phyloP scores from a whole-genome alignment of 1,140 invertebrate species.

The Brachionus rubens region DNA sequence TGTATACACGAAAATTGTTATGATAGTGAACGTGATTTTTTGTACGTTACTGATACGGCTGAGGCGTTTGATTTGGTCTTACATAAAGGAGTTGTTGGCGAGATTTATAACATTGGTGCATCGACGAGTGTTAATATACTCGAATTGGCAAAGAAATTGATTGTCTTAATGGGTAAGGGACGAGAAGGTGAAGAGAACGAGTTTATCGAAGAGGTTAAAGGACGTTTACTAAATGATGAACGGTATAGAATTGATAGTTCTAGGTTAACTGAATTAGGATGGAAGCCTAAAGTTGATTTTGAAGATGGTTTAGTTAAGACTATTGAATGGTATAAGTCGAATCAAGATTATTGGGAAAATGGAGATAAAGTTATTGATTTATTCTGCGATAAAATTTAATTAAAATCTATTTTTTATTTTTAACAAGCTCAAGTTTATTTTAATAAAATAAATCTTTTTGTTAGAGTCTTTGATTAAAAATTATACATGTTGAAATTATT shows the following conservation, averaged over 20 bases:
- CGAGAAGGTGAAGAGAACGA: slow-evolving; percentile 47
- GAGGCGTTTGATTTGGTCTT: slow-evolving; percentile 54
- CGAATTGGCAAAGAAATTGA: slow-evolving; percentile 47
- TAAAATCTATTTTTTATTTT: neutral
- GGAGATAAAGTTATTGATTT: neutral
- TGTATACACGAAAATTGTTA: slow-evolving; percentile 53
- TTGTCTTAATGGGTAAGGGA: slow-evolving; percentile 50
- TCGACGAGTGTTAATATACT: slow-evolving; percentile 52
- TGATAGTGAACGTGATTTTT: slow-evolving; percentile 51
- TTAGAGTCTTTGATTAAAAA: no score
- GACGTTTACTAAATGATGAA: slow-evolving; percentile 57
- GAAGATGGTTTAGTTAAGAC: slow-evolving; percentile 52
- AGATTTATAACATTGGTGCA: slow-evolving; percentile 58
- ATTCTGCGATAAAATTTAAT: slow-evolving; percentile 20
- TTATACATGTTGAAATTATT: no score
- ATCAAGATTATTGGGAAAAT: slow-evolving; percentile 40
- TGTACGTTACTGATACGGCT: slow-evolving; percentile 56
- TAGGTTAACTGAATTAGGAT: slow-evolving; percentile 54
- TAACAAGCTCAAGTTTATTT: no score
- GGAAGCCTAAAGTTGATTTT: slow-evolving; percentile 54
- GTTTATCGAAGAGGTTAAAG: slow-evolving; percentile 50
- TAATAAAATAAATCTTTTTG: no score
- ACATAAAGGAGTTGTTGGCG: slow-evolving; percentile 52
- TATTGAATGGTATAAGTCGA: slow-evolving; percentile 47
- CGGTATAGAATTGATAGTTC: slow-evolving; percentile 55